Evolutionary conservation across 2,797 vertebrate genomes (phyloP).

Genomic region (Potorous gilbertii): DNA sequence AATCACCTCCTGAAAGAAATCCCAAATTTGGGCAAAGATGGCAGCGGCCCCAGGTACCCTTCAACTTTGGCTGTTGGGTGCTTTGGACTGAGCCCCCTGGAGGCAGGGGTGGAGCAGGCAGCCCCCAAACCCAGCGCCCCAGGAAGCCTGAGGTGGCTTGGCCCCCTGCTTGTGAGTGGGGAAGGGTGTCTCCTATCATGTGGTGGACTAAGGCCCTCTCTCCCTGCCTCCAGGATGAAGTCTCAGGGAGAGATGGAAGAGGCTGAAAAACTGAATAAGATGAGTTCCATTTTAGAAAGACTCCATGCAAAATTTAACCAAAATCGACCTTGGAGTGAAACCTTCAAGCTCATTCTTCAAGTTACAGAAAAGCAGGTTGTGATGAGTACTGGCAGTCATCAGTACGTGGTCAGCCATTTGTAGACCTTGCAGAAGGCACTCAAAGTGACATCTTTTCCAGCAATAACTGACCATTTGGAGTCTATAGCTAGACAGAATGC

Average conservation of each 20-base stretch:
- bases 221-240: no score
- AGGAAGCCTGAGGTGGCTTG: no score
- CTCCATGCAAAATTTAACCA: conserved; percentile 96
- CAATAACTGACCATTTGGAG: conserved; percentile 98
- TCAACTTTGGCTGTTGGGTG: no score
- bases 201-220: no score
- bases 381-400: conserved; percentile 94
- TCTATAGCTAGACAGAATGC: conserved; percentile 97
- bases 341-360: conserved; percentile 96
- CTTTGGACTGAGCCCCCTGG: no score
- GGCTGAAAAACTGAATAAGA: conserved; percentile 93
- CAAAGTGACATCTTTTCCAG: conserved; percentile 97
- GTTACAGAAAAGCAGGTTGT: conserved; percentile 97
- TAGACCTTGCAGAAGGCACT: conserved; percentile 97
- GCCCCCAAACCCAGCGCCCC: no score
- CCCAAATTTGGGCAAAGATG: no score
- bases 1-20: no score
- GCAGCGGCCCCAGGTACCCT: no score
- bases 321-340: conserved; percentile 96
- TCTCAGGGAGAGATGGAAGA: conserved; percentile 81
- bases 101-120: no score
- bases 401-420: conserved; percentile 94
- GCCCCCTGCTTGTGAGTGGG: no score
- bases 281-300: conserved; percentile 93
- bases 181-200: no score